phyloP scores from a whole-genome alignment of 2,113 vertebrate genomes.

The Procapra przewalskii region DNA sequence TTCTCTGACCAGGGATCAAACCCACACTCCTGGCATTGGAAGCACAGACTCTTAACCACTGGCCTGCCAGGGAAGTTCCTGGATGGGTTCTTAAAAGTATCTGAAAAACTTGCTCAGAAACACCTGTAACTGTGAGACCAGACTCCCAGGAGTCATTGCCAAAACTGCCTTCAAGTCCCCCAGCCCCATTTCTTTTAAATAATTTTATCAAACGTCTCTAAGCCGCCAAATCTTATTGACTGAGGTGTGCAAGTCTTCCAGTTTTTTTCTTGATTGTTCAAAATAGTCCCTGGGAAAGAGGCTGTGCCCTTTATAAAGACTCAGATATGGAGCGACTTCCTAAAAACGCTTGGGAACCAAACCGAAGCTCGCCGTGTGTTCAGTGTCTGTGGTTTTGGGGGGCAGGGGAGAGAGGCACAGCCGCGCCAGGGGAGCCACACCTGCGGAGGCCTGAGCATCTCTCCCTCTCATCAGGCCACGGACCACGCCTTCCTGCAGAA shows the following conservation, averaged over 20 bases:
- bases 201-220: not conserved
- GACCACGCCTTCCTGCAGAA: constrained; percentile 97
- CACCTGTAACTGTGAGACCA: not conserved
- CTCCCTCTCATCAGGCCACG: constrained; percentile 84
- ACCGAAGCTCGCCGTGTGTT: rapidly evolving
- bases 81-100: not conserved
- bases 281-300: not conserved
- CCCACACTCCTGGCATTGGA: not conserved
- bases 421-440: rapidly evolving
- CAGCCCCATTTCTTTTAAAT: rapidly evolving
- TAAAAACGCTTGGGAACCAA: not conserved
- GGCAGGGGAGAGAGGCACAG: not conserved
- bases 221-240: not conserved
- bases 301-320: not conserved
- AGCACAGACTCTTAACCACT: not conserved
- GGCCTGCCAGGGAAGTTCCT: not conserved
- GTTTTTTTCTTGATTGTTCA: not conserved
- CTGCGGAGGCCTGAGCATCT: not conserved
- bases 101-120: not conserved
- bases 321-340: too few species aligned
- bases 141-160: not conserved
- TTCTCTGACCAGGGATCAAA: not conserved
- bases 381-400: not conserved
- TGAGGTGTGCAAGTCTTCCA: not conserved
- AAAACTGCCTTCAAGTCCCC: not conserved